Percentiles rank a stretch among this genome's conserved stretches.
These are phyloP conservation scores for Passer montanus DNA, from an alignment of 2,113 vertebrate genomes.

Conservation along the genomic window DNA sequence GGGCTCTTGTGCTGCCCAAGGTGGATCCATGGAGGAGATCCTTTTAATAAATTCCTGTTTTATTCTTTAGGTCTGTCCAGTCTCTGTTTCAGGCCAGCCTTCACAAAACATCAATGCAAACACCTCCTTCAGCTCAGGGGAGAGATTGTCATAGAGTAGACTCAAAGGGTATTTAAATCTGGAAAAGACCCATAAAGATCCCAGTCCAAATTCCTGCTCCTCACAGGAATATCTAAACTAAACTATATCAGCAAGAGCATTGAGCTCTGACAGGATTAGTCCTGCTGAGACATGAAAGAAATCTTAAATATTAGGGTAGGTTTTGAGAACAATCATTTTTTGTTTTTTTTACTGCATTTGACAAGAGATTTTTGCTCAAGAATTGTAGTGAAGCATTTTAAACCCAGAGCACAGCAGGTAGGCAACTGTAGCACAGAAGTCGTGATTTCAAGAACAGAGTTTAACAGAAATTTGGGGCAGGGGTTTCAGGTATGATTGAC, in stretches of 20 bases:
- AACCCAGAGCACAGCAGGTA: not conserved
- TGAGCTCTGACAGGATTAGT: not conserved
- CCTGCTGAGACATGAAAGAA: not conserved
- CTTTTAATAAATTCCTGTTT: not conserved
- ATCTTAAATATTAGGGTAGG: not conserved
- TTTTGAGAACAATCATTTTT: not conserved
- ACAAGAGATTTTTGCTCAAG: not conserved
- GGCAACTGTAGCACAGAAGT: not conserved
- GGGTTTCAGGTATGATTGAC: not conserved
- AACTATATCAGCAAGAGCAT: not conserved
- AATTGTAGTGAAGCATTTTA: not conserved
- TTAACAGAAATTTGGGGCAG: not conserved
- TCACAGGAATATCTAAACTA: not conserved
- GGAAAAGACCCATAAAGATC: not conserved
- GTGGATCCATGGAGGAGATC: too few relatives aligned
- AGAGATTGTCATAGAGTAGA: rapidly evolving
- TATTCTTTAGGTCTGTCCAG: not conserved
- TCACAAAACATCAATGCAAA: not conserved
- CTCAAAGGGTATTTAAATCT: rapidly evolving
- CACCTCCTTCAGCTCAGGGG: not conserved
- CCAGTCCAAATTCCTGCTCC: not conserved
- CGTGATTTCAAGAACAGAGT: not conserved
- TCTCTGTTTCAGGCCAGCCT: not conserved
- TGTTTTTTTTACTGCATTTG: not conserved
- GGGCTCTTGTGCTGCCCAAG: too few relatives aligned